Percentiles rank a stretch among this genome's conserved stretches.
phyloP scores from a whole-genome alignment of 2,888 invertebrate genomes.

The Thumatha senex region DNA sequence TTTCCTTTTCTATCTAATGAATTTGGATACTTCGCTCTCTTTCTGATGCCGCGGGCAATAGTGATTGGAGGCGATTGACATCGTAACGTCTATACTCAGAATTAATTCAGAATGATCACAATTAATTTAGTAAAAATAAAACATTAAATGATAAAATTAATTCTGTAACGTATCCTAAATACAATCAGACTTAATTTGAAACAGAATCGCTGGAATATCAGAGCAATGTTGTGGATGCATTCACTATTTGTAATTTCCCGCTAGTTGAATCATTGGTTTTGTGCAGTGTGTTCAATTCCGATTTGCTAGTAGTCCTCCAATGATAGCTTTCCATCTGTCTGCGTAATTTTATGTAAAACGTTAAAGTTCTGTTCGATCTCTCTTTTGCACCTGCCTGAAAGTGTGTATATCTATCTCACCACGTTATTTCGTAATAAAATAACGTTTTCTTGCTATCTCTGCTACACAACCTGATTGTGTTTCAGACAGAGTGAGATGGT shows the following conservation, averaged over 20 bases:
- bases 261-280: slow-evolving; percentile 39
- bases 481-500: slow-evolving; percentile 46
- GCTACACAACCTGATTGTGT: slow-evolving; percentile 33
- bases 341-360: slow-evolving; percentile 65
- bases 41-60: slow-evolving; percentile 65
- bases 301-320: slow-evolving; percentile 83
- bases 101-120: slow-evolving; percentile 13
- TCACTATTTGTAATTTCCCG: slow-evolving; percentile 53
- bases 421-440: slow-evolving; percentile 49
- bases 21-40: slow-evolving; percentile 46
- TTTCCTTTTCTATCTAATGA: slow-evolving; percentile 36
- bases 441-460: slow-evolving; percentile 52
- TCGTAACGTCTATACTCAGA: slow-evolving; percentile 23
- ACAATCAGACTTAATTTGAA: not conserved
- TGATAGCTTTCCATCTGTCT: slow-evolving; percentile 88
- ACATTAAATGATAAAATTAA: too few relatives aligned
- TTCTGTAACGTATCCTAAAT: too few relatives aligned
- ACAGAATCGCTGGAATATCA: too few relatives aligned
- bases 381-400: slow-evolving; percentile 51
- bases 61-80: slow-evolving; percentile 55
- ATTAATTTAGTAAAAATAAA: too few relatives aligned
- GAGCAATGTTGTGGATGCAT: too few relatives aligned
- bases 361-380: slow-evolving; percentile 44
- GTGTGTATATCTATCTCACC: slow-evolving; percentile 54
- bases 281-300: slow-evolving; percentile 70